phyloP scores from a whole-genome alignment of 2,888 invertebrate species.

The Melolontha melolontha region DNA sequence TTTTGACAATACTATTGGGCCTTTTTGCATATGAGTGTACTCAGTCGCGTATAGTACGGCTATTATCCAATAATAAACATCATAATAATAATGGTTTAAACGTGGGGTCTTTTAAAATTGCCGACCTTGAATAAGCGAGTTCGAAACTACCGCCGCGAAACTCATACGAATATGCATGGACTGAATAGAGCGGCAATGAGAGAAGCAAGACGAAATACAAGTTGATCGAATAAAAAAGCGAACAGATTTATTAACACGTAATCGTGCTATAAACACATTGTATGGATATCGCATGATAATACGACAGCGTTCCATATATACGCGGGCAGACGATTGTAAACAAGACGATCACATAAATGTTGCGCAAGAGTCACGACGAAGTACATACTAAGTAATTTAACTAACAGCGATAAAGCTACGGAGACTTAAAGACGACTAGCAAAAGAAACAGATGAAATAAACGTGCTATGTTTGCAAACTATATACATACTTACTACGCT shows the following conservation, averaged over 20 bases:
- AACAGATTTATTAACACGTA: conserved; percentile 36
- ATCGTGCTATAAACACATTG: conserved; percentile 38
- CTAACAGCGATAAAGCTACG: conserved; percentile 7
- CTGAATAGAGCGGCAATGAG: conserved; percentile 18
- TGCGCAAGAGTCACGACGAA: conserved; percentile 29
- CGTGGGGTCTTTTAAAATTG: conserved; percentile 36
- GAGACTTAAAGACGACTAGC: conserved; percentile 13
- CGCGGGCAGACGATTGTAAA: conserved; percentile 31
- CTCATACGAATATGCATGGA: conserved; percentile 3
- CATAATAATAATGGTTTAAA: conserved; percentile 24
- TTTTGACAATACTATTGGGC: background rate
- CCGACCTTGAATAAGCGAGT: conserved; percentile 29
- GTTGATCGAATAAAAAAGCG: conserved; percentile 31
- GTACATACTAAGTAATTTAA: conserved; percentile 4
- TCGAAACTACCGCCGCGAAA: conserved; percentile 3
- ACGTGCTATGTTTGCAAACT: conserved; percentile 22
- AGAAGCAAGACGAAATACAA: conserved; percentile 20
- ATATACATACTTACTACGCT: background rate
- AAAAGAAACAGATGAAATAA: conserved; percentile 12
- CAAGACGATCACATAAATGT: conserved; percentile 20
- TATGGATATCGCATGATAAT: conserved; percentile 36
- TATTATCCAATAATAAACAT: conserved; percentile 33
- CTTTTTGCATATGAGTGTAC: conserved; percentile 16
- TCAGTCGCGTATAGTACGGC: conserved; percentile 22
- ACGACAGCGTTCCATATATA: conserved; percentile 28